Conservation (phyloP, 2,888 invertebrate species). For the Cheilosia vernalis region DNA sequence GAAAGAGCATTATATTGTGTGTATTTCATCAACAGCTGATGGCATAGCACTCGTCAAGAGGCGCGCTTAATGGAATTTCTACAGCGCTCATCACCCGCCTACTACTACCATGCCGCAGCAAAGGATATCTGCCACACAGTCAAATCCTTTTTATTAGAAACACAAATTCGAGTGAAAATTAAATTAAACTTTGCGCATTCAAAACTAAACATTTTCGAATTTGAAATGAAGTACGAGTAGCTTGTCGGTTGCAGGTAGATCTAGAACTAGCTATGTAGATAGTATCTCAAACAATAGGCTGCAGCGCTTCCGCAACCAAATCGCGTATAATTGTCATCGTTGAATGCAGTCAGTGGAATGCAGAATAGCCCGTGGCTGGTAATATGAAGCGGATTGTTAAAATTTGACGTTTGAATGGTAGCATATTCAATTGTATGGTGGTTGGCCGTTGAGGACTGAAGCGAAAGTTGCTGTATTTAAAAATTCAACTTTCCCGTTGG, state of each 20-base stretch:
- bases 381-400: constrained; percentile 24
- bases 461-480: constrained; percentile 17
- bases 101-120: neutral
- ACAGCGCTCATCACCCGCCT: neutral
- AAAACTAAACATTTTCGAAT: constrained; percentile 56
- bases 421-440: neutral
- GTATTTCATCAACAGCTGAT: constrained; percentile 43
- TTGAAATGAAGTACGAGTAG: constrained; percentile 1
- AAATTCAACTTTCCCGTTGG: constrained; percentile 41
- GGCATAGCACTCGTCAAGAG: constrained; percentile 16
- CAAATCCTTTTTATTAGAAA: constrained; percentile 48
- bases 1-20: constrained; percentile 5
- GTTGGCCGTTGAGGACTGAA: neutral
- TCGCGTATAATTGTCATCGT: neutral
- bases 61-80: constrained; percentile 7
- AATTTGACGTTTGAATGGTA: constrained; percentile 29
- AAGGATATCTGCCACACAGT: constrained; percentile 33
- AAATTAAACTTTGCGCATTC: constrained; percentile 51
- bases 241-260: too few relatives aligned
- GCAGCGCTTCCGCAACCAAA: constrained; percentile 21
- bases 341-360: constrained; percentile 2
- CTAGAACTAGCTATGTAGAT: too few relatives aligned
- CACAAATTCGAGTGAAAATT: constrained; percentile 49
- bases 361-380: constrained; percentile 16
- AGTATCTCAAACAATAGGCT: constrained; percentile 23